Conservation (phyloP, 2,113 vertebrate species). For the Lycaon pictus region DNA sequence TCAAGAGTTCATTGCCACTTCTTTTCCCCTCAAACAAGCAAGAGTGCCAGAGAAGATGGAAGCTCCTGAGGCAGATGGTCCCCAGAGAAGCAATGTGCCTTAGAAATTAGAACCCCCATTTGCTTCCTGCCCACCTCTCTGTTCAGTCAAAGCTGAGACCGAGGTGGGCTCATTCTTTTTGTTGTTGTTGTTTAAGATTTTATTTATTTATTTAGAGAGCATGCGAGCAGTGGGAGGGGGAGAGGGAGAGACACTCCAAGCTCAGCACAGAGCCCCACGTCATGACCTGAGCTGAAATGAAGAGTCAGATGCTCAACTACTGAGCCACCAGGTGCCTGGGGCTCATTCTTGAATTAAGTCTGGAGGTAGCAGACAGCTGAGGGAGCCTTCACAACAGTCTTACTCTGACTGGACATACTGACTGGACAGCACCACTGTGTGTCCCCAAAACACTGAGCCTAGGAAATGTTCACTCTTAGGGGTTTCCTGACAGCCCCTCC, state of each 20-base stretch:
- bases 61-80: neutral
- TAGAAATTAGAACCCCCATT: neutral
- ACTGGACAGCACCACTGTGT: neutral
- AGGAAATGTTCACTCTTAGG: neutral
- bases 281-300: too few relatives aligned
- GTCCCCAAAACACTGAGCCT: neutral
- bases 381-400: neutral
- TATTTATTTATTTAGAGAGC: neutral
- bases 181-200: neutral
- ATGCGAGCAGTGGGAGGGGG: neutral
- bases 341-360: neutral
- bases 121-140: neutral
- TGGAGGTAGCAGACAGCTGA: neutral
- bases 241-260: neutral
- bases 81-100: neutral
- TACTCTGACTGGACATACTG: neutral
- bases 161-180: slow-evolving; percentile 11
- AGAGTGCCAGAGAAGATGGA: neutral
- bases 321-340: too few relatives aligned
- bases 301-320: too few relatives aligned
- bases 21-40: neutral
- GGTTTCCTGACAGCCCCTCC: neutral
- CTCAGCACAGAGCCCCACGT: neutral
- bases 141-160: slow-evolving; percentile 16
- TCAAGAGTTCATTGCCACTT: neutral